Evolutionary conservation across 2,797 vertebrate genomes (phyloP), one percentile per base, ranked within the genome.

Genomic region (Paramormyrops hopkinsi): DNA sequence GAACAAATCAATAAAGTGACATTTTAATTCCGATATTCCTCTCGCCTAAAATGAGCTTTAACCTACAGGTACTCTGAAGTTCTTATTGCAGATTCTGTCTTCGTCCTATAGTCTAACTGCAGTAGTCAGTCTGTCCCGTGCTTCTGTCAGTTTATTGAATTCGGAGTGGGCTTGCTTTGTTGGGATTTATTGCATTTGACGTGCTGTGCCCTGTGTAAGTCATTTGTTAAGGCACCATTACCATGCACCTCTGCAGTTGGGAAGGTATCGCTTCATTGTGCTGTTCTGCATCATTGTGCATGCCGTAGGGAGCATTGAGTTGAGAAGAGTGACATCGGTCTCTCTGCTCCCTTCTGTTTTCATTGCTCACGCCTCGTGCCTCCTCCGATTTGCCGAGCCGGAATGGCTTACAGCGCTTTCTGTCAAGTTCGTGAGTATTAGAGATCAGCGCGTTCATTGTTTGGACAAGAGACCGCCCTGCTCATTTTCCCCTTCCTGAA

Each of bases 381-480:
- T 53, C 9, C 48, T 86, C n/a, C 14, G 2, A 50, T 33, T 86
- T 14, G 12, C 25, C 0, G 7, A 46, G 17, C 19, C 0, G 17
- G 41, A 46, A 46, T 46, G 76, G 19, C 19, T 46, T 7, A 11
- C 19, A 19, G 76, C 19, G 19, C 7, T 82, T 22, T 46, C 76
- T 59, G 56, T 89, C 88, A 25, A 25, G 54, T 59, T n/a, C 14
- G 33, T 65, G 53, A 17, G 37, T 22, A 54, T 46, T 46, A 65
- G 79, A 89, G 50, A 48, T 65, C 76, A 50, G 53, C 4, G 29
- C 25, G n/a, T 89, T 85, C 79, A 89, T 89, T 85, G 88, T 85
- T 65, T 46, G 41, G 37, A n/a, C 41, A 44, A 3, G 53, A 65
- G 29, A 89, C 82, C 56, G 29, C 54, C 44, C 19, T 14, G 14